Percentiles rank a stretch among this genome's conserved stretches.
These are phyloP conservation scores for Cottoperca gobio DNA, from an alignment of 2,797 vertebrate species.

Conservation along the genomic window DNA sequence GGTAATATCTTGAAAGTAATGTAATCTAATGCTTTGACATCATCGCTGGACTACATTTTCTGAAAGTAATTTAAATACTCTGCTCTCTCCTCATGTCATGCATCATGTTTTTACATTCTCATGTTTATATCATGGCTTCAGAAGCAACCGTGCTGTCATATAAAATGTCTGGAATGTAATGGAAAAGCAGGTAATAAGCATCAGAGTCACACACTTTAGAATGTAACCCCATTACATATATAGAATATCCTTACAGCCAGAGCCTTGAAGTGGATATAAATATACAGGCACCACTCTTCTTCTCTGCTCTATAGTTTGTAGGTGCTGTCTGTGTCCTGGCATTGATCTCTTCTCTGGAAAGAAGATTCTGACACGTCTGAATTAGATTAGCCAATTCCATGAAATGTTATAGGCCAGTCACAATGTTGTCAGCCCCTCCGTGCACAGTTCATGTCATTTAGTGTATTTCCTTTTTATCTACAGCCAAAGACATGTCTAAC, in stretches of 20 bases:
- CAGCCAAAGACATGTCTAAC: conserved; percentile 7
- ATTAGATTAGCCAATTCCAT: conserved; percentile 34
- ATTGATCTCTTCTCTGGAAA: conserved; percentile 44
- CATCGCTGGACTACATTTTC: background rate
- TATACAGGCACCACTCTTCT: background rate
- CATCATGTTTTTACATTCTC: no score
- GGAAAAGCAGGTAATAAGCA: background rate
- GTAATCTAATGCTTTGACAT: background rate
- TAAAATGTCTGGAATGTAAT: conserved; percentile 2
- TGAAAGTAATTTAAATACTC: background rate
- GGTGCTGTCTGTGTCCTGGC: conserved; percentile 10
- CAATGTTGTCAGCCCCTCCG: background rate
- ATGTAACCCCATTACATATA: background rate
- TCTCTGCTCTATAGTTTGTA: background rate
- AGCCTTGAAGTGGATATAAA: no score
- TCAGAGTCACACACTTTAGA: background rate
- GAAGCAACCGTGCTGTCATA: background rate
- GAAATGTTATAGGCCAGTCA: background rate
- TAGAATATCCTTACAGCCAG: background rate
- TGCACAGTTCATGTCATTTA: background rate
- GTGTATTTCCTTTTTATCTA: conserved; percentile 16
- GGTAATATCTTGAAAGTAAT: background rate
- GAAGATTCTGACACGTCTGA: conserved; percentile 44
- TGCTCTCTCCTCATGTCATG: background rate
- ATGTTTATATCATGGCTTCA: background rate